phyloP scores from a whole-genome alignment of 1,140 invertebrate genomes.

The Bombus superbus region DNA sequence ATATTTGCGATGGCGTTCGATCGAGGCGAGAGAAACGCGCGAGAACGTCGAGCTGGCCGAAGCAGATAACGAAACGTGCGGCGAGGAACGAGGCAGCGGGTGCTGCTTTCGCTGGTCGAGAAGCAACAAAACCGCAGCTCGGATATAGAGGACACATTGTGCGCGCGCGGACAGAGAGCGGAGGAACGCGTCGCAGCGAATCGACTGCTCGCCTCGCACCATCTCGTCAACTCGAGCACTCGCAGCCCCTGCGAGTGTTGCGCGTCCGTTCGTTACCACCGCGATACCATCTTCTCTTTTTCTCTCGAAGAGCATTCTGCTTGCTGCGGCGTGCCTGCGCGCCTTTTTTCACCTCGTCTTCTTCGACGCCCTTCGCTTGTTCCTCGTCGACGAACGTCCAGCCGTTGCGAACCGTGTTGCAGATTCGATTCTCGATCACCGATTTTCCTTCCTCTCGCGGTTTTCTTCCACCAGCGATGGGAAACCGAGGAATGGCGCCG shows the following conservation, averaged over 20 bases:
- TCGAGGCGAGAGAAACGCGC: conserved; percentile 7
- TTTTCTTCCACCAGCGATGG: too few relatives aligned
- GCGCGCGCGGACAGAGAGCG: conserved; percentile 43
- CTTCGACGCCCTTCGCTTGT: conserved; percentile 13
- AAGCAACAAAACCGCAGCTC: conserved; percentile 57
- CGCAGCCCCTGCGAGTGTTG: conserved; percentile 53
- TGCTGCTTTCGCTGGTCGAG: neutral
- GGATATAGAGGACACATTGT: conserved; percentile 79
- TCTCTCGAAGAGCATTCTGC: conserved; percentile 36
- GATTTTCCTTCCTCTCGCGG: too few relatives aligned
- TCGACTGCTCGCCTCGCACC: conserved; percentile 64
- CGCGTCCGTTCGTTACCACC: conserved; percentile 59
- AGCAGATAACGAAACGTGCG: conserved; percentile 5
- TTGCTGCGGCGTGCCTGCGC: conserved; percentile 56
- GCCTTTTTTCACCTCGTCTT: conserved; percentile 59
- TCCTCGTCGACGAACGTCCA: conserved; percentile 22
- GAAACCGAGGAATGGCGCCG: too few relatives aligned
- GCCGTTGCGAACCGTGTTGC: conserved; percentile 23
- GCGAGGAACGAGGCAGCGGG: neutral
- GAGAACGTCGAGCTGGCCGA: neutral
- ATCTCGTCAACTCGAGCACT: conserved; percentile 65
- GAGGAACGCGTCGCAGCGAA: conserved; percentile 64
- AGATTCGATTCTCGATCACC: conserved; percentile 19
- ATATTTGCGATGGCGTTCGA: neutral
- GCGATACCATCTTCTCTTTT: conserved; percentile 75